phyloP scores from a whole-genome alignment of 1,140 invertebrate genomes.

The Liolophura sinensis region DNA sequence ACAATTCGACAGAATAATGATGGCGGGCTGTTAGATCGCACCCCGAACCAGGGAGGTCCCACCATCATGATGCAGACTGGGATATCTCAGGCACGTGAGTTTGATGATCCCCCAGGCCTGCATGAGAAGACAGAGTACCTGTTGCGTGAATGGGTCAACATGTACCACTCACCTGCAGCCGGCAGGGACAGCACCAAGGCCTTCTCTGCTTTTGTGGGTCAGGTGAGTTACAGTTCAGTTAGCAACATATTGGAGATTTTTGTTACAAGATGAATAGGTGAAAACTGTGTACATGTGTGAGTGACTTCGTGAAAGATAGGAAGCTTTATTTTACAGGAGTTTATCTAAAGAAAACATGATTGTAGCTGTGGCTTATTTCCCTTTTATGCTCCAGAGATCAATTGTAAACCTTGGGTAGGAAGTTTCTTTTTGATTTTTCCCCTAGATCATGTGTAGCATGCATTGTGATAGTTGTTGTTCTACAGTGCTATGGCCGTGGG shows the following conservation, averaged over 20 bases:
- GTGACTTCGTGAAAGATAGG: too few relatives aligned
- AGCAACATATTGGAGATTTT: too few relatives aligned
- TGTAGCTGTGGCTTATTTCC: too few relatives aligned
- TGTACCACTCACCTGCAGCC: conserved; percentile 80
- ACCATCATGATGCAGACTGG: conserved; percentile 92
- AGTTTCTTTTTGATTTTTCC: too few relatives aligned
- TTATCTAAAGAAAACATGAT: too few relatives aligned
- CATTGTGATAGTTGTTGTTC: not conserved
- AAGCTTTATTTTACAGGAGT: too few relatives aligned
- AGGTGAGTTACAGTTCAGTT: conserved; percentile 51
- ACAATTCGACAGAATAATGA: conserved; percentile 44
- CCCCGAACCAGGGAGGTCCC: conserved; percentile 50
- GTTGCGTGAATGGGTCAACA: conserved; percentile 91
- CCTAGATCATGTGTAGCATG: too few relatives aligned
- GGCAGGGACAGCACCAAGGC: conserved; percentile 88
- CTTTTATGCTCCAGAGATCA: too few relatives aligned
- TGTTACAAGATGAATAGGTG: too few relatives aligned
- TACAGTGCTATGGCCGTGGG: not conserved
- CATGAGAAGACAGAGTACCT: conserved; percentile 95
- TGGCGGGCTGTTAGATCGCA: conserved; percentile 34
- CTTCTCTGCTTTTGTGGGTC: conserved; percentile 91
- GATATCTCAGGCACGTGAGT: conserved; percentile 81
- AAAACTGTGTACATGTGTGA: too few relatives aligned
- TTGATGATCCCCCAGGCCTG: conserved; percentile 90
- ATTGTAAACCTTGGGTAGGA: too few relatives aligned